A percentile compares a stretch with the other conserved stretches of the same genome.
Conservation (phyloP, 2,888 invertebrate species). For the Lasiommata megera region DNA sequence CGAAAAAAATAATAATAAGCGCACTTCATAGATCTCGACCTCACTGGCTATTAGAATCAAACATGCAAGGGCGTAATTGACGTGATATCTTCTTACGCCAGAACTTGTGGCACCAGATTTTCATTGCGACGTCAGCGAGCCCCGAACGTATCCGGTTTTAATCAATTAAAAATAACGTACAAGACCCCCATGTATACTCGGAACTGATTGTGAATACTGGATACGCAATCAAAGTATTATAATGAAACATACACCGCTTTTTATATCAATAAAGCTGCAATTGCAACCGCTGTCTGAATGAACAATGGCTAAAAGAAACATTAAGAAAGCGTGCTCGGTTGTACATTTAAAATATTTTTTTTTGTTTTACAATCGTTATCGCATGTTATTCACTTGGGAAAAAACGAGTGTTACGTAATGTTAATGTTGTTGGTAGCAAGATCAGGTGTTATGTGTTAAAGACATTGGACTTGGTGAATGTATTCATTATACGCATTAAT, state of each 20-base stretch:
- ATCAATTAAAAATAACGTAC: slow-evolving; percentile 42
- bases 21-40: no score
- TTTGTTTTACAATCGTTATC: slow-evolving; percentile 7
- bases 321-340: slow-evolving; percentile 2
- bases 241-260: slow-evolving; percentile 7
- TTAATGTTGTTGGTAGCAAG: slow-evolving; percentile 2
- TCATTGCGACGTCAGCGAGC: slow-evolving; percentile 31
- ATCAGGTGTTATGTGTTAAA: slow-evolving; percentile 13
- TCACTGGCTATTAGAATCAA: slow-evolving; percentile 27
- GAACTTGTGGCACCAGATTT: slow-evolving; percentile 34
- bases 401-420: slow-evolving; percentile 10
- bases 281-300: not conserved
- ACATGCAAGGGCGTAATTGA: slow-evolving; percentile 55
- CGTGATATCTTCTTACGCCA: slow-evolving; percentile 43
- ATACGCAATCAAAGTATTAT: not conserved
- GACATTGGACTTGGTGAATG: slow-evolving; percentile 14
- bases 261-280: slow-evolving; percentile 6
- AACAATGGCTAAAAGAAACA: slow-evolving; percentile 14
- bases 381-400: slow-evolving; percentile 8
- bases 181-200: slow-evolving; percentile 25
- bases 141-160: slow-evolving; percentile 41
- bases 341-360: slow-evolving; percentile 13
- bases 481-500: slow-evolving; percentile 1
- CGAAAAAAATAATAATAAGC: no score
- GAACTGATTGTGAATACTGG: slow-evolving; percentile 20